Evolutionary conservation across 2,113 vertebrate genomes (phyloP), one percentile per base, ranked within the genome.

Genomic region (Osmerus mordax): DNA sequence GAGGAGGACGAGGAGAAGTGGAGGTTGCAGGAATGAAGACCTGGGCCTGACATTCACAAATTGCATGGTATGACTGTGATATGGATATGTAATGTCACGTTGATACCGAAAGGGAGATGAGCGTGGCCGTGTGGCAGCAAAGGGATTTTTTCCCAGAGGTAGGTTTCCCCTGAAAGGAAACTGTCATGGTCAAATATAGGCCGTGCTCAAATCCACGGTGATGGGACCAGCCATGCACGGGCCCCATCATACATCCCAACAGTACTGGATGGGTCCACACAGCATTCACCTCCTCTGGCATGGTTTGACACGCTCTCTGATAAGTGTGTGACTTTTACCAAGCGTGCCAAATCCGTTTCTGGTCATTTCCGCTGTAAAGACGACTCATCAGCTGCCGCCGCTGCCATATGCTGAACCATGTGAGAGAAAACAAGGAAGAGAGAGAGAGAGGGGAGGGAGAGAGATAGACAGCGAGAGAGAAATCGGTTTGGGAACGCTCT

Each of bases 341-440:
- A 79, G 85, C 88, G 74, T 76, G 80, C 62, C 71, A 84, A 87
- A 82, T 87, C 70, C 41, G 71, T 87, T 88, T 73, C 73, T 77
- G 67, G 81, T 82, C 65, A 88, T 90, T 89, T 89, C 85, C 75
- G 71, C 78, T 69, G 74, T 71, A 82, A 86, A 87, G 83, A 85
- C 79, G 82, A 81, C 78, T 83, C 67, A 54, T 82, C 89, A 87
- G 87, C 76, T 41, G 36, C 85, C 74, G 79, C 83, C 81, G 72
- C 73, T 59, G 82, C 85, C 89, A 90, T 87, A 89, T 88, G 88
- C 83, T 76, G 66, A 75, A 78, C 79, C 66, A 66, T 29, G 76
- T 41, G 36, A 41, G 36, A 41, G 36, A 69, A 74, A 56, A 71
- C 59, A 68, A 58, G 18, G 77, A 79, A 74, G 65, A 55, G 51